Conservation (phyloP, 2,113 vertebrate species). For the Silurus meridionalis region DNA sequence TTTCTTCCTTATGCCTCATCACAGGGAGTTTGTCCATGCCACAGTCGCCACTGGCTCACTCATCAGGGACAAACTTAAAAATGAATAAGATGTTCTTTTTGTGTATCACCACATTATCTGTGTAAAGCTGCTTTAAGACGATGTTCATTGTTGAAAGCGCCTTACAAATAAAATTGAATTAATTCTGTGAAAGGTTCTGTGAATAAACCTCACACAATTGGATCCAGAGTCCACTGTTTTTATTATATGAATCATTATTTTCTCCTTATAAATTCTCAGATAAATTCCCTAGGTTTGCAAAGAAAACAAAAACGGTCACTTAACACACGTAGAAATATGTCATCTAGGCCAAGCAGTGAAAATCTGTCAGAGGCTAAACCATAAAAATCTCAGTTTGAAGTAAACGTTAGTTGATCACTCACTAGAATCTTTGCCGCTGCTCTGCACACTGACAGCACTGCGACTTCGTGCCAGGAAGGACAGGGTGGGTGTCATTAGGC, state of each 20-base stretch:
- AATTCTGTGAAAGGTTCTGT: not conserved
- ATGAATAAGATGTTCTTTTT: too few species aligned
- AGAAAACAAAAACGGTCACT: not conserved
- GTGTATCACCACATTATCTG: too few species aligned
- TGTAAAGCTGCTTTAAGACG: too few species aligned
- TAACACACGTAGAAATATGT: not conserved
- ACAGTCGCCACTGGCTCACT: too few species aligned
- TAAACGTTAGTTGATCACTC: slow-evolving; percentile 61
- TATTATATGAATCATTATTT: not conserved
- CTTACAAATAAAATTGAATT: too few species aligned
- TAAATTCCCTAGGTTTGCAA: not conserved
- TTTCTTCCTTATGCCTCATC: too few species aligned
- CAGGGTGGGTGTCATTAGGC: slow-evolving; percentile 94
- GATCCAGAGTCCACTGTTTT: not conserved
- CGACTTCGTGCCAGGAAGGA: slow-evolving; percentile 95
- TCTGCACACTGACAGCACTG: slow-evolving; percentile 88
- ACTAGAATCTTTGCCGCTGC: slow-evolving; percentile 84
- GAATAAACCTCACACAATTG: not conserved
- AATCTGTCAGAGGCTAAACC: not conserved
- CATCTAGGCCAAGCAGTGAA: not conserved
- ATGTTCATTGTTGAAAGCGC: too few species aligned
- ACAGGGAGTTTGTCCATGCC: too few species aligned
- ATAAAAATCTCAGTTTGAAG: too few species aligned
- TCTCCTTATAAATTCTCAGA: not conserved
- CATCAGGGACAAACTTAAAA: too few species aligned